Conservation (phyloP, 2,797 vertebrate species). For the Cheirogaleus major region DNA sequence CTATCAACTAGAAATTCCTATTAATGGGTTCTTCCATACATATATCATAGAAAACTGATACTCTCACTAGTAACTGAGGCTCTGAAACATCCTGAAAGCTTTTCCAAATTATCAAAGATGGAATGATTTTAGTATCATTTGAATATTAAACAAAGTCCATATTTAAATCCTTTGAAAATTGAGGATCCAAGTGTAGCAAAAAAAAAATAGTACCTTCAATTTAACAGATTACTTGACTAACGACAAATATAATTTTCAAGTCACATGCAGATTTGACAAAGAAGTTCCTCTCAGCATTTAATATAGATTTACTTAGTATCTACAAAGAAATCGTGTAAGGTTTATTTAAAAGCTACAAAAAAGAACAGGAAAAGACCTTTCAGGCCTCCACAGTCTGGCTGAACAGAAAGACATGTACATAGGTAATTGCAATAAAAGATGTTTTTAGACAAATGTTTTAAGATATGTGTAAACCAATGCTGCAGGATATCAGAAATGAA, state of each 20-base stretch:
- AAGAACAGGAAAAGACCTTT: neutral
- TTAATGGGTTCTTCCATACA: neutral
- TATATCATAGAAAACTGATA: slow-evolving; percentile 40
- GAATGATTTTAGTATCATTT: slow-evolving; percentile 25
- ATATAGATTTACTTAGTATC: slow-evolving; percentile 24
- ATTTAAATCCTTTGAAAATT: slow-evolving; percentile 52
- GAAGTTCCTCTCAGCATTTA: neutral
- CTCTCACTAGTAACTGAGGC: neutral
- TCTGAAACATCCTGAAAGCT: neutral
- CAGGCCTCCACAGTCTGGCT: neutral
- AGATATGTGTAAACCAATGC: neutral
- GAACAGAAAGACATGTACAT: neutral
- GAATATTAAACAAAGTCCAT: slow-evolving; percentile 9
- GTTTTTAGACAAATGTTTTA: neutral
- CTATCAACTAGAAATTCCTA: slow-evolving; percentile 36
- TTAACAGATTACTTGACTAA: neutral
- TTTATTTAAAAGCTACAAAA: neutral
- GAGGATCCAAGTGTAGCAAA: neutral
- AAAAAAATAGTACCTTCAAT: neutral
- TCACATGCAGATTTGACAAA: neutral
- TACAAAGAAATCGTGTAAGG: neutral
- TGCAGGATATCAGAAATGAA: slow-evolving; percentile 40
- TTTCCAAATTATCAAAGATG: slow-evolving; percentile 46
- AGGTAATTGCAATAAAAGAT: neutral
- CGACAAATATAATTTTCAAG: slow-evolving; percentile 15